phyloP scores from a whole-genome alignment of 2,113 vertebrate species.

The Electrona antarctica region DNA sequence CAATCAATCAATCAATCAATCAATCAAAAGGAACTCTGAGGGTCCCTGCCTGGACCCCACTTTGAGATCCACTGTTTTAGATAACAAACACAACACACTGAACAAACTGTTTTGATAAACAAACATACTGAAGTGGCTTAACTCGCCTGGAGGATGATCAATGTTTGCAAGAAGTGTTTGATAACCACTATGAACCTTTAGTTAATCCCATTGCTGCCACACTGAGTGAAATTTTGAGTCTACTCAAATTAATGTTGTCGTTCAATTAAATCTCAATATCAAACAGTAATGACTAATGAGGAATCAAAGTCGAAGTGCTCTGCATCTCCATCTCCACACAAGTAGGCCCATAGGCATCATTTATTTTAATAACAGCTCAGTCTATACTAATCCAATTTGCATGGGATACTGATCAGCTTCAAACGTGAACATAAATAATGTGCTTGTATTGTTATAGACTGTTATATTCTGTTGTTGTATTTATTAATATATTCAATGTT shows the following conservation, averaged over 20 bases:
- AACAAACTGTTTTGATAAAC: constrained; percentile 23
- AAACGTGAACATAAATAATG: too few relatives aligned
- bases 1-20: too few relatives aligned
- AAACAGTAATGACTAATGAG: constrained; percentile 34
- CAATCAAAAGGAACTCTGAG: too few relatives aligned
- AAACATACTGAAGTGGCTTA: constrained; percentile 29
- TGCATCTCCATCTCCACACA: constrained; percentile 20
- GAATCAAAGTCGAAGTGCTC: constrained; percentile 35
- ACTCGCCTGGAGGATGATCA: constrained; percentile 15
- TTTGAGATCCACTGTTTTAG: too few relatives aligned
- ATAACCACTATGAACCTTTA: constrained; percentile 15
- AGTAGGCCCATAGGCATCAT: constrained; percentile 13
- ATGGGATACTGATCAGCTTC: neutral
- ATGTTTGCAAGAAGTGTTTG: constrained; percentile 32
- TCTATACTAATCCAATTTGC: constrained; percentile 33
- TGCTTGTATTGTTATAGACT: too few relatives aligned
- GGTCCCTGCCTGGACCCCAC: too few relatives aligned
- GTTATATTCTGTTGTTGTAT: too few relatives aligned
- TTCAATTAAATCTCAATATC: constrained; percentile 31
- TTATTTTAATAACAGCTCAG: constrained; percentile 32
- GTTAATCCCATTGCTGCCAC: constrained; percentile 10
- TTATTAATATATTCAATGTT: too few relatives aligned
- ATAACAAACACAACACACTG: too few relatives aligned
- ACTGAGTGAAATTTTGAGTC: constrained; percentile 31
- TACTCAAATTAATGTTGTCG: constrained; percentile 34